phyloP scores from a whole-genome alignment of 2,888 invertebrate genomes.

The Erebia ligea region DNA sequence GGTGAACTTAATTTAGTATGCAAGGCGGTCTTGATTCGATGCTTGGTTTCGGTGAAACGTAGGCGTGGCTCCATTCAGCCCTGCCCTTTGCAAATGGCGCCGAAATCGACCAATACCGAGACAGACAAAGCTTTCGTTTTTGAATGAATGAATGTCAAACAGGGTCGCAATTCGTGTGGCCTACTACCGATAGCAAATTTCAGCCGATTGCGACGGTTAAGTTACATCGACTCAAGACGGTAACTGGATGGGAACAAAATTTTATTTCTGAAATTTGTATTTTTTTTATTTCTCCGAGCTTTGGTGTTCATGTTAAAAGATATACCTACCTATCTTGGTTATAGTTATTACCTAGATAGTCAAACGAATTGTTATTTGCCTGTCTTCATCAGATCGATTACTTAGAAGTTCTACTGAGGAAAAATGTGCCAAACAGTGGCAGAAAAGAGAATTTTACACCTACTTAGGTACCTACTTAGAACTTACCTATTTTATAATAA shows the following conservation, averaged over 20 bases:
- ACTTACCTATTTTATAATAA: too few species aligned
- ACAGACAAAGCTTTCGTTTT: slow-evolving; percentile 53
- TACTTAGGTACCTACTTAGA: too few species aligned
- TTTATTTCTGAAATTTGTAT: not conserved
- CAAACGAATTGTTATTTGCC: not conserved
- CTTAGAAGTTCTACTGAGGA: not conserved
- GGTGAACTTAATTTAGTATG: slow-evolving; percentile 48
- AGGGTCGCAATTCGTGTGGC: slow-evolving; percentile 10
- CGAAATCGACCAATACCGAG: slow-evolving; percentile 71
- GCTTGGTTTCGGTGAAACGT: slow-evolving; percentile 54
- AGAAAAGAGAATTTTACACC: too few species aligned
- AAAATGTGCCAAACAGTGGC: not conserved
- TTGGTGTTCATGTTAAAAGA: not conserved
- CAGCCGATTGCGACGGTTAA: not conserved
- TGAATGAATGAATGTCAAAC: slow-evolving; percentile 33
- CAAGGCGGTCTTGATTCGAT: slow-evolving; percentile 53
- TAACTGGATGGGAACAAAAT: not conserved
- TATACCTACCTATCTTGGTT: too few species aligned
- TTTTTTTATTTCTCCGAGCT: not conserved
- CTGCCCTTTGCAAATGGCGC: slow-evolving; percentile 81
- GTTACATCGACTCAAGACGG: not conserved
- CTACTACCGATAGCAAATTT: not conserved
- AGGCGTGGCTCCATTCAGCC: slow-evolving; percentile 64
- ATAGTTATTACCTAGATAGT: not conserved
- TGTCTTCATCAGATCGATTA: not conserved